Conservation (phyloP, 2,888 invertebrate species). For the Pollenia labialis region DNA sequence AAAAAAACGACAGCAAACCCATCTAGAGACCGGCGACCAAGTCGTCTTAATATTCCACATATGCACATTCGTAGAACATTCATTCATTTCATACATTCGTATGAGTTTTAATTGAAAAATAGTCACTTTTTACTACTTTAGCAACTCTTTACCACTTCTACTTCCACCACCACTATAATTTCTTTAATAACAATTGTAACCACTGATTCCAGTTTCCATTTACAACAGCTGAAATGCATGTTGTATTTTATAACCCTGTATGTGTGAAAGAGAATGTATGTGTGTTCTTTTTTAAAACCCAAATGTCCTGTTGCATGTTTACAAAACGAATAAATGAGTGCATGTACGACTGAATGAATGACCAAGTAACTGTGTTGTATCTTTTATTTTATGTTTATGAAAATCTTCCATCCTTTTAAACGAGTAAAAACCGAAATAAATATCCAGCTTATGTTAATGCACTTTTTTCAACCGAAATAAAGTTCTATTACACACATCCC, state of each 20-base stretch:
- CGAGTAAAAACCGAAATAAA: conserved; percentile 41
- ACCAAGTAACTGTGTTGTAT: conserved; percentile 32
- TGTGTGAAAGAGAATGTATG: background rate
- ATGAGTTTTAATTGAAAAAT: conserved; percentile 48
- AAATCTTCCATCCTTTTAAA: conserved; percentile 8
- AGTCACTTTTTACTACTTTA: conserved; percentile 25
- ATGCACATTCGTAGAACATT: background rate
- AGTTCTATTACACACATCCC: conserved; percentile 39
- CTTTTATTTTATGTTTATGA: conserved; percentile 50
- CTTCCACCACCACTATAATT: background rate
- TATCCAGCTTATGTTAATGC: conserved; percentile 53
- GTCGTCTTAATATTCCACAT: background rate
- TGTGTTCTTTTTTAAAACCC: background rate
- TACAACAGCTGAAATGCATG: conserved; percentile 30
- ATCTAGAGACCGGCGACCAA: conserved; percentile 15
- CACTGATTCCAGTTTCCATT: conserved; percentile 38
- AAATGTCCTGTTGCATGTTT: conserved; percentile 66
- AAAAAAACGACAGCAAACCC: conserved; percentile 12
- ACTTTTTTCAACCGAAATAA: conserved; percentile 50
- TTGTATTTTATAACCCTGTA: background rate
- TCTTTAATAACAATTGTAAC: conserved; percentile 41
- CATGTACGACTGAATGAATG: conserved; percentile 31
- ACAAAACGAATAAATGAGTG: conserved; percentile 10
- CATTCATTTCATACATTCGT: background rate
- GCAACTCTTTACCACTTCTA: background rate